Evolutionary conservation across 2,113 vertebrate species (phyloP), one percentile per base, ranked within the genome.

Genomic region (Rhinoptilus africanus): DNA sequence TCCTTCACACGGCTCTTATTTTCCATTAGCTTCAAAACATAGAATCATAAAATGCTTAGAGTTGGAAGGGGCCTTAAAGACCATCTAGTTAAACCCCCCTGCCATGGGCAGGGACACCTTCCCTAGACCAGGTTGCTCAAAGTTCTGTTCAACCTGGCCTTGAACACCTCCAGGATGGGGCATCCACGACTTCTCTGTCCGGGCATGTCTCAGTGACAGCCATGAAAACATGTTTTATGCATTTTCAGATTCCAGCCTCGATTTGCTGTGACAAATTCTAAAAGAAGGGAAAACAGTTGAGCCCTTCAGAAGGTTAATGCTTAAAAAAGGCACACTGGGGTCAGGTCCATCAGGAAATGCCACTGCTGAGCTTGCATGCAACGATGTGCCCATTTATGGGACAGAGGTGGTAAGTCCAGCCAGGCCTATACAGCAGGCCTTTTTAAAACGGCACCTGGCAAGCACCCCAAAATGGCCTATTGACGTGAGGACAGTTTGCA

Each of bases 341-440:
- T 57, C 10, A 4, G 22, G 15, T 77, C 47, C n/a, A 37, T 22
- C 20, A 63, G 57, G 75, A 73, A 39, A 9, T 59, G 45, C 41
- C 8, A 2, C 59, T 24, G 35, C 22, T 22, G 50, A 73, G 64
- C 30, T 54, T 12, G 3, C 32, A 14, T 37, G 67, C n/a, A 6
- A 0, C 39, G 63, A 30, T 0, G 0, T 62, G 32, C n/a, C 56
- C 3, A 0, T 77, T 34, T 51, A 26, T 28, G 75, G 67, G 67
- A 69, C 66, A 56, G 51, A 59, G 47, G 56, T 22, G 2, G 0
- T 27, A 50, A 80, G 37, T 28, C 50, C 75, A 90, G 45, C 24
- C 66, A 85, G 53, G 21, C 27, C 28, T 26, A 13, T 11, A 59
- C 27, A 85, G 51, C 68, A 67, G 41, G 10, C 57, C 74, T 76